Base-by-base conservation (phyloP, 2,888 invertebrate genomes). In the Subacronicta megacephala region DNA sequence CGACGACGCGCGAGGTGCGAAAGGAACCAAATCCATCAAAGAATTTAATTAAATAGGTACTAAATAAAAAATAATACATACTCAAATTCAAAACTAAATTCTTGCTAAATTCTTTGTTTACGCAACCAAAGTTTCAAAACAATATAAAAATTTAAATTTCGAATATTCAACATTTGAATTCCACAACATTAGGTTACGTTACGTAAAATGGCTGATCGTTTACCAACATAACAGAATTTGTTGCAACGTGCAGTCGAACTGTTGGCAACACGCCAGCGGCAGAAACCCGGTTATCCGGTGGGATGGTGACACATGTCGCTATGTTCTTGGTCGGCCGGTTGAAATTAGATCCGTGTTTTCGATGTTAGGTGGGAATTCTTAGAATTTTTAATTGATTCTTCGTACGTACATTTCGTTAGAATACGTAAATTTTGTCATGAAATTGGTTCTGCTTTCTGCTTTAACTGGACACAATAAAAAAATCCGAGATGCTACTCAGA, bases 241-340 rank as follows among this genome's bases (percentile, higher is more conserved):
- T 41, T 66, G 64, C 71, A 63, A 49, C 56, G 23, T 69, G 37
- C 57, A 49, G 35, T 15, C 17, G 10, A 16, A 33, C 23, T 20
- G 35, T 52, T 70, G 65, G 65, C 65, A 47, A 17, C 1, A 7
- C 10, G 65, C 65, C 65, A 66, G 41, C 16, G 1, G n/a, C 47
- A 49, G 42, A 41, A 70, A 70, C 65, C 47, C 65, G 64, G 65
- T 66, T 70, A 57, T 51, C 57, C 52, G 18, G 12, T 29, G 16
- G 7, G 16, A 23, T 44, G 57, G 56, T 56, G 70, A 66, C 65
- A 66, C 44, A 45, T 70, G 70, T 70, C 64, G 64, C 56, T 52
- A 70, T 26, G 51, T 68, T 20, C 38, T 15, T 40, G 12, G 36
- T 7, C 15, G 41, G 63, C 46, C 36, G 46, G 7, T 37, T 47